These are phyloP conservation scores for Schizopygopsis pylzovi DNA, from an alignment of 2,797 vertebrate genomes.

Conservation along the genomic window DNA sequence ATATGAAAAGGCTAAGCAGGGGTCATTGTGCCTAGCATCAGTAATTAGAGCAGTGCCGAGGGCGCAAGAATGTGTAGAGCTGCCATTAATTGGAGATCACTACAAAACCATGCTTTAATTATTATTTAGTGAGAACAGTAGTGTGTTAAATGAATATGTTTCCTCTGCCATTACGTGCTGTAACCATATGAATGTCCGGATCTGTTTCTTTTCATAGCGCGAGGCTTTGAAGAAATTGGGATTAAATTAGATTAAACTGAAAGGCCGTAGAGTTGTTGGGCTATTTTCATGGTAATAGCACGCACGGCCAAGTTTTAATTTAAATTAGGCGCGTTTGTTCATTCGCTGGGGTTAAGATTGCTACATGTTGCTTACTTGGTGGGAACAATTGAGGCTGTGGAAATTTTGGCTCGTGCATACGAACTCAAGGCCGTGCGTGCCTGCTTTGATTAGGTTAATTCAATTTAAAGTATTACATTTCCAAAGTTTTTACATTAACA, in stretches of 20 bases:
- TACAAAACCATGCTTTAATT: slow-evolving; percentile 84
- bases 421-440: slow-evolving; percentile 9
- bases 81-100: slow-evolving; percentile 82
- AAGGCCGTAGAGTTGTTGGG: slow-evolving; percentile 69
- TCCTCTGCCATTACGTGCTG: slow-evolving; percentile 74
- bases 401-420: slow-evolving; percentile 11
- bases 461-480: background rate
- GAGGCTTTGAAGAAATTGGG: slow-evolving; percentile 78
- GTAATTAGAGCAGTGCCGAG: slow-evolving; percentile 79
- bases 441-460: slow-evolving; percentile 26
- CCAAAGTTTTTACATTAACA: background rate
- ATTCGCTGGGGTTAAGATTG: slow-evolving; percentile 60
- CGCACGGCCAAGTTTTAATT: slow-evolving; percentile 65
- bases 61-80: slow-evolving; percentile 83
- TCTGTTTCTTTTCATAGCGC: slow-evolving; percentile 79
- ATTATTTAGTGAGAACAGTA: slow-evolving; percentile 79
- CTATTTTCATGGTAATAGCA: slow-evolving; percentile 74
- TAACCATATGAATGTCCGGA: slow-evolving; percentile 76
- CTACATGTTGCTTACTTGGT: slow-evolving; percentile 52
- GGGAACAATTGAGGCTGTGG: slow-evolving; percentile 24
- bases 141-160: slow-evolving; percentile 80
- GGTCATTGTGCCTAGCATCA: slow-evolving; percentile 79
- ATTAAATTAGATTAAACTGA: slow-evolving; percentile 81
- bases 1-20: slow-evolving; percentile 84
- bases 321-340: slow-evolving; percentile 67